Evolutionary conservation across 2,888 invertebrate genomes (phyloP).

Genomic region (Disparrhopalites patrizii): DNA sequence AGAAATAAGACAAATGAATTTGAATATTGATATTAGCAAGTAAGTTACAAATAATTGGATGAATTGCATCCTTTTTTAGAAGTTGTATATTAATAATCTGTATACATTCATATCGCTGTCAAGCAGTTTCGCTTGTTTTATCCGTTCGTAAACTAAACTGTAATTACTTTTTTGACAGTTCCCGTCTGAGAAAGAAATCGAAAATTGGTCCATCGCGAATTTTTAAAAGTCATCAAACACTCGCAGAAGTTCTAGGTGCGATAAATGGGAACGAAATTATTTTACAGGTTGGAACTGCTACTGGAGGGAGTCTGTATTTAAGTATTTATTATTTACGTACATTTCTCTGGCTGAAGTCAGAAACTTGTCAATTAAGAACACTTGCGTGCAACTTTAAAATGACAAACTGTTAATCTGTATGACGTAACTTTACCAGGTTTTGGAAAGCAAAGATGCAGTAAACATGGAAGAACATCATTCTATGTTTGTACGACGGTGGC

Average conservation of each 20-base stretch:
- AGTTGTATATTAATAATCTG: no score
- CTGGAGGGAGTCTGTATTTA: no score
- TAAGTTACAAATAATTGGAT: not conserved
- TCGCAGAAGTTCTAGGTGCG: slow-evolving; percentile 29
- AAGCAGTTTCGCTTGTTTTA: no score
- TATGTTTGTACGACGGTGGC: slow-evolving; percentile 36
- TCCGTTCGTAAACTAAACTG: no score
- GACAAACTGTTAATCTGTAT: no score
- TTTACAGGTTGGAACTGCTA: slow-evolving; percentile 39
- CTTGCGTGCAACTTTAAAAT: no score
- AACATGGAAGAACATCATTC: slow-evolving; percentile 16
- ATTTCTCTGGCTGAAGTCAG: no score
- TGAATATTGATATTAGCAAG: slow-evolving; percentile 7
- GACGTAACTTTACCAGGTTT: not conserved
- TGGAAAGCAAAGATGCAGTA: not conserved
- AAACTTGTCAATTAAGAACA: no score
- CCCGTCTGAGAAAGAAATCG: slow-evolving; percentile 32
- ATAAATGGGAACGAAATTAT: slow-evolving; percentile 29
- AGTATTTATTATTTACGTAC: no score
- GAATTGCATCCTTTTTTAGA: not conserved
- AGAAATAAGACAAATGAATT: slow-evolving; percentile 3
- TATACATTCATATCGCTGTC: no score
- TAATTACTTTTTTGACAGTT: no score
- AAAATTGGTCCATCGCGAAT: slow-evolving; percentile 34
- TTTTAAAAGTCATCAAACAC: slow-evolving; percentile 23